Evolutionary conservation across 2,113 vertebrate genomes (phyloP), one percentile per base, ranked within the genome.

Genomic region (Siniperca knerii): DNA sequence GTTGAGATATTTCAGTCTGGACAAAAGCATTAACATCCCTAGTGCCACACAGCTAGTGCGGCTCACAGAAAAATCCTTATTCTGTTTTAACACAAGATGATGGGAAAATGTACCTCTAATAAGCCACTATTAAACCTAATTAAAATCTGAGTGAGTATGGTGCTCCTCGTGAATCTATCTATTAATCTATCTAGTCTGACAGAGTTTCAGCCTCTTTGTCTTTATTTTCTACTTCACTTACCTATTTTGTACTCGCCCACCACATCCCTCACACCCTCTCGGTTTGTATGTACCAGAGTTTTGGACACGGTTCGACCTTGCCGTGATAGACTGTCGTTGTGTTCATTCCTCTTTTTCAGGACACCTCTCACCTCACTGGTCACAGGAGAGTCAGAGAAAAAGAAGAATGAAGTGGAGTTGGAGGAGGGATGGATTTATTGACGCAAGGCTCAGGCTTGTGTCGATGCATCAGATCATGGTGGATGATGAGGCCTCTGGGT

Each of bases 371-470:
- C 91, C 94, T 93, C 83, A 48, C 54, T 58, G 89, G 91, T 85
- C 87, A 75, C 84, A 68, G 74, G 88, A 91, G 89, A 92, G 89
- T 8, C 83, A 89, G 83, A 73, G 85, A 72, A 87, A 84, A 87
- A 92, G 90, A 96, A 95, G 96, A 95, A 97, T 96, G 95, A 96
- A 88, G 88, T 61, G 79, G 87, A 90, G 91, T 73, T 75, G 68
- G 78, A 78, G 92, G 87, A 90, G 93, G 95, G 97, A 97, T 98
- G 96, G 97, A 98, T 98, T 98, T 98, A 98, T 98, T 96, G 97
- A 98, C 95, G 97, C 94, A 94, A 48, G 94, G 96, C 97, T 97
- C 95, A 93, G 96, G 97, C 97, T 92, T 5, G 91, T 95, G 86
- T 96, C 96, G 95, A 96, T 97, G 96, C 96, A 97, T 97, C 97